Base-by-base conservation (phyloP, 2,888 invertebrate species). In the Nesidiocoris tenuis region DNA sequence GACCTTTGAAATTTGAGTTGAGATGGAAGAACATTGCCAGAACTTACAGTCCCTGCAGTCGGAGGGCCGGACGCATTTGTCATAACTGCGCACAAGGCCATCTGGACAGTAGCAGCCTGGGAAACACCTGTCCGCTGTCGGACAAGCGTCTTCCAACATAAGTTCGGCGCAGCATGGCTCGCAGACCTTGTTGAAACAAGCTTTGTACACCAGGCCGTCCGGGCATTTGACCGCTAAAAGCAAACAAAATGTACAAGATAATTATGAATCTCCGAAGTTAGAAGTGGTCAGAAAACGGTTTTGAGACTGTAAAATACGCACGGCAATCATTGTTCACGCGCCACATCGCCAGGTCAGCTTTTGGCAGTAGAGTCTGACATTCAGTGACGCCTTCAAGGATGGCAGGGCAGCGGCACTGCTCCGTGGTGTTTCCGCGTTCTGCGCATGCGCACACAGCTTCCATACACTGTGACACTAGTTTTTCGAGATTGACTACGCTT, bases 41-140 rank as follows among this genome's bases (percentile, higher is more conserved):
- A 85, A 89, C 85, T 88, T 83, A 86, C 94, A 94, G 82, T 94
- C 92, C 72, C 89, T 86, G 81, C 94, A 94, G 76, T 90, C 89
- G 0, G 87, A 85, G 0, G 92, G 89, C 75, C 87, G 85, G 3
- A 93, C 86, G 81, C 94, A 94, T 12, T 85, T 84, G 74, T 90
- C 88, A 7, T 88, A 91, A 81, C 88, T 87, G 18, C 91, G 86
- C 0, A 91, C 88, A 21, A 85, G 82, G 57, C 94, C 94, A 61
- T 90, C 89, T 0, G 94, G 93, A 80, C 94, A 94, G 84, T 91
- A 94, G 83, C 94, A 94, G 72, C 94, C 94, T 0, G 93, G 88
- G 85, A 90, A 91, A 83, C 93, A 94, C 54, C 90, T 89, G 17
- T 88, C 87, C 78, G 89, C 85, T 19, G 85, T 82, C 0, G 90